A percentile compares a stretch with the other conserved stretches of the same genome.
Conservation (phyloP, 2,113 vertebrate species). For the Pterocles gutturalis region DNA sequence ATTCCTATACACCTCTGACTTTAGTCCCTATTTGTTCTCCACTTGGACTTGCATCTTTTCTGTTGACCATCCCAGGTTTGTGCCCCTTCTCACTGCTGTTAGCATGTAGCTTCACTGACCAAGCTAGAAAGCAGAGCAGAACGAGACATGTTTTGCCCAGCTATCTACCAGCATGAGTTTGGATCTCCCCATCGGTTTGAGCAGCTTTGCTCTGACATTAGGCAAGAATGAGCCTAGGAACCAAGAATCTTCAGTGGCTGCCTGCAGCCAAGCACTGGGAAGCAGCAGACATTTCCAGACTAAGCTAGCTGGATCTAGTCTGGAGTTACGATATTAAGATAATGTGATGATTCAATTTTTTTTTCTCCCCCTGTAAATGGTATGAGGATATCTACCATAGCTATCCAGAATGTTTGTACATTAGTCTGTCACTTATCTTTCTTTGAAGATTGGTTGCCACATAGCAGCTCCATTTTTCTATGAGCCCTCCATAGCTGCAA, state of each 20-base stretch:
- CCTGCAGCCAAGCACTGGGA: neutral
- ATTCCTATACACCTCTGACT: neutral
- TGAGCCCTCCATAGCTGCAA: neutral
- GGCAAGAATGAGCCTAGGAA: neutral
- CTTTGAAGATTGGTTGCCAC: neutral
- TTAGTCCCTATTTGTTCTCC: neutral
- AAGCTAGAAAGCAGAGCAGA: neutral
- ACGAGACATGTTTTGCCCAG: neutral
- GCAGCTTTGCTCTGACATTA: neutral
- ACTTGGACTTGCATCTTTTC: neutral
- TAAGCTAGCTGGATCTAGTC: conserved; percentile 20
- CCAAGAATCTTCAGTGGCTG: neutral
- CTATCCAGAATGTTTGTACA: neutral
- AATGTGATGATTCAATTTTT: conserved; percentile 7
- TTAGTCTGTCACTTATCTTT: neutral
- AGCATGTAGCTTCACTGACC: neutral
- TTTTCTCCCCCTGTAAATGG: neutral
- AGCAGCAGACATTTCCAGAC: neutral
- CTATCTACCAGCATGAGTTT: neutral
- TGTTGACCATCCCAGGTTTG: neutral
- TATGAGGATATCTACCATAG: neutral
- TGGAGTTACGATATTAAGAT: neutral
- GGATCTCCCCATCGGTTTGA: neutral
- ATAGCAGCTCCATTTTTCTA: conserved; percentile 6
- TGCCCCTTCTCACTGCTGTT: neutral